Evolutionary conservation across 2,888 invertebrate species (phyloP), one percentile per base, ranked within the genome.

Genomic region (Muschampia plurimacula): DNA sequence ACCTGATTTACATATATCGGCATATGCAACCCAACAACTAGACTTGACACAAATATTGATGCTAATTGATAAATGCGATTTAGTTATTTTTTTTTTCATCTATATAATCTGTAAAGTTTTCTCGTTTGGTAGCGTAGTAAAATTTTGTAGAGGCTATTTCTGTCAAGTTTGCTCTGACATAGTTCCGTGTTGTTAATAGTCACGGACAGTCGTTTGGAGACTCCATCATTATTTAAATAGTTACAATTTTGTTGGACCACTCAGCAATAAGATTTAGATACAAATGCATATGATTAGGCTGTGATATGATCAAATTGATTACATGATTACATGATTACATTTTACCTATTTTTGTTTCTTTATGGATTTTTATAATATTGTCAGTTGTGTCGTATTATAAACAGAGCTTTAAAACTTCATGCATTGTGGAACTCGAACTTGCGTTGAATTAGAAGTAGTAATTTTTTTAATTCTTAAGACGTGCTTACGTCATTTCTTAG

Each of bases 151-250:
- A 2, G 15, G 52, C 52, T 15, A 3, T 55, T 9, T 9, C 55
- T 55, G 2, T 22, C 10, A 15, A 41, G 9, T 55, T 49, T n/a
- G n/a, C 1, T 55, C 52, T 22, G 9, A 22, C 41, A 41, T 52
- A 8, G 10, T 55, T 55, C 9, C 22, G 2, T 8, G 15, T 52
- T 8, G 22, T 32, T 32, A 32, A 22, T 55, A 8, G 9, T 5
- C 41, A 67, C 36, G 41, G 67, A 63, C 63, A 64, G 22, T 57
- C 32, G 44, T 52, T 72, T 63, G 67, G 41, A 57, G 22, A 39
- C 44, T 49, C 69, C 36, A 60, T 66, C 55, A 72, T 72, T 72
- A 71, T 62, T 67, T 10, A 41, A 72, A 67, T 72, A 72, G 71
- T 66, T 39, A 36, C 57, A 60, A 60, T 68, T 68, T 68, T 46